phyloP scores from a whole-genome alignment of 2,888 invertebrate species.

The Sussaba pulchella region DNA sequence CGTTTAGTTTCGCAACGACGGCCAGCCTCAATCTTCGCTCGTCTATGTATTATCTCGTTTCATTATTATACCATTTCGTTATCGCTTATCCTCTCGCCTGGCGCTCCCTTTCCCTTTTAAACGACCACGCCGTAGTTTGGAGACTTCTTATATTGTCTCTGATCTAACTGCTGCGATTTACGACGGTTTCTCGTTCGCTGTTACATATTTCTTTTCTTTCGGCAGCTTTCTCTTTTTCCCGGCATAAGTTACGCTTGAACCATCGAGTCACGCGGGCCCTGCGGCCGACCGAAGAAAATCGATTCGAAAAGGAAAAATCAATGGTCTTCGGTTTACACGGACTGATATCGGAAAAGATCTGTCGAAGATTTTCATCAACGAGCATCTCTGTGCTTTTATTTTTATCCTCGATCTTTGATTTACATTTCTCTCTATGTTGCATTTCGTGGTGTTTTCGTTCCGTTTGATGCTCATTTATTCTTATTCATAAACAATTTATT shows the following conservation, averaged over 20 bases:
- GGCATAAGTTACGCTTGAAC: not conserved
- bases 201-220: not conserved
- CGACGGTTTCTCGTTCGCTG: not conserved
- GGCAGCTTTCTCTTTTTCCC: not conserved
- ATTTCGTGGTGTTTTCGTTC: not conserved
- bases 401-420: slow-evolving; percentile 63
- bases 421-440: not conserved
- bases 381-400: slow-evolving; percentile 12
- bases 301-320: not conserved
- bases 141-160: not conserved
- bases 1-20: slow-evolving; percentile 64
- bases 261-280: slow-evolving; percentile 18
- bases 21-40: slow-evolving; percentile 56
- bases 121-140: not conserved
- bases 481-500: slow-evolving; percentile 3
- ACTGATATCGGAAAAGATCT: slow-evolving; percentile 13
- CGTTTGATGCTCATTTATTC: not conserved
- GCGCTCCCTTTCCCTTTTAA: slow-evolving; percentile 1
- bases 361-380: slow-evolving; percentile 43
- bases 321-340: not conserved
- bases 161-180: not conserved
- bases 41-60: slow-evolving; percentile 68
- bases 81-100: slow-evolving; percentile 45
- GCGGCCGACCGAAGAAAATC: slow-evolving; percentile 27
- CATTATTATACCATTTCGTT: slow-evolving; percentile 65